Conservation (phyloP, 2,797 vertebrate species). For the Austrolebias charrua region DNA sequence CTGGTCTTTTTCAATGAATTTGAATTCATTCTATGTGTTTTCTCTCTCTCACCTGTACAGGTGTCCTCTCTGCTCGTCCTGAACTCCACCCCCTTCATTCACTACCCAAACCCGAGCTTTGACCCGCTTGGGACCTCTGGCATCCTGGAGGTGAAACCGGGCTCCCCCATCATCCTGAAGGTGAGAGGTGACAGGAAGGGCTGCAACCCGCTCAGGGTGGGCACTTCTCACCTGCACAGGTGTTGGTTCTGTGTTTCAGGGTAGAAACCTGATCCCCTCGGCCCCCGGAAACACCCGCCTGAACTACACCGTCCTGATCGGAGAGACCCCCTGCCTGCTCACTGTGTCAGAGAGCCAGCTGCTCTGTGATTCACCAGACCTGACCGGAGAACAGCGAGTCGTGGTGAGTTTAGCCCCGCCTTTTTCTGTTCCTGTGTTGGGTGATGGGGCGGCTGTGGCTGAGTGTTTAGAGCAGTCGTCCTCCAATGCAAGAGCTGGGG, state of each 20-base stretch:
- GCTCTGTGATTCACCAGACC: conserved; percentile 89
- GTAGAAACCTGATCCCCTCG: conserved; percentile 86
- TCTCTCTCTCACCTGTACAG: conserved; percentile 28
- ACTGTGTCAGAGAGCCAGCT: conserved; percentile 89
- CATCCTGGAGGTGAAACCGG: conserved; percentile 88
- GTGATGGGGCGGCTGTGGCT: too few species aligned
- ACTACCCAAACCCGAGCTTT: conserved; percentile 89
- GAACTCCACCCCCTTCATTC: conserved; percentile 86
- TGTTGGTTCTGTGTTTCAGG: conserved; percentile 67
- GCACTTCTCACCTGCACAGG: not conserved
- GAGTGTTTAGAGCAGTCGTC: too few species aligned
- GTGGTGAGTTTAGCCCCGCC: conserved; percentile 73
- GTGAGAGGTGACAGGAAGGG: conserved; percentile 50
- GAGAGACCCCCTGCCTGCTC: conserved; percentile 83
- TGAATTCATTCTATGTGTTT: too few species aligned
- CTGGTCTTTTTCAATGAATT: too few species aligned
- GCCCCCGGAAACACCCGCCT: conserved; percentile 85
- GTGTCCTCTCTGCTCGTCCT: conserved; percentile 83
- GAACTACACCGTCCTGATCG: conserved; percentile 91
- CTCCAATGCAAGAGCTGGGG: too few species aligned
- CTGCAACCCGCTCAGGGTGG: fast-evolving
- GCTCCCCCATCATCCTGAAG: conserved; percentile 91
- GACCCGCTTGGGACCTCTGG: conserved; percentile 84
- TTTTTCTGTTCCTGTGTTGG: not conserved
- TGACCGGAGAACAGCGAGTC: conserved; percentile 89